Evolutionary conservation across 2,888 invertebrate genomes (phyloP), one percentile per base, ranked within the genome.

Genomic region (Orthonevra nobilis): DNA sequence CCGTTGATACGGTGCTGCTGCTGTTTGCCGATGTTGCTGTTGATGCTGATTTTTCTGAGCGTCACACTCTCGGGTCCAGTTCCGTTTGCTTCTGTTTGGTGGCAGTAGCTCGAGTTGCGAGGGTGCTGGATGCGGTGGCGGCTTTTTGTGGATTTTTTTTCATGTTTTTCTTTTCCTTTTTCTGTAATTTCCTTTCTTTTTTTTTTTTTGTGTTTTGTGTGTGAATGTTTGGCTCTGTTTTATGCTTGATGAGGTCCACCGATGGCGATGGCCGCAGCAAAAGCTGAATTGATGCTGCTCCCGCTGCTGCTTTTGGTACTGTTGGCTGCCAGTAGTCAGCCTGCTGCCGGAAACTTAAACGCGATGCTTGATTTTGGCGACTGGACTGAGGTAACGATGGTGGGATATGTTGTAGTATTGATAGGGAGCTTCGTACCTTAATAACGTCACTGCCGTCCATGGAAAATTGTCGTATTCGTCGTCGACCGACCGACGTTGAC

Each of bases 221-320:
- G 20, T 34, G 56, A 66, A 68, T 79, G 66, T 73, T 79, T 79
- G 79, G 72, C 70, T 79, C 79, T 66, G 72, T 79, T 79, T 79
- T 73, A 79, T 79, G 79, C 79, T 73, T 79, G 66, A 79, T 79
- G 79, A 79, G 79, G 79, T 79, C 72, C 79, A 66, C 79, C 79
- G 77, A 77, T 77, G 77, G 70, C 70, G 48, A 48, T 61, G 64
- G 64, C 50, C 52, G 44, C 52, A 66, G 60, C 70, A 54, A 66
- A 79, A 79, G 72, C 79, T 79, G 79, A 73, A 72, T 79, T 72
- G 72, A 66, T 66, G 66, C 54, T 79, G n/a, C n/a, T n/a, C n/a
- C n/a, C n/a, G n/a, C n/a, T n/a, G n/a, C n/a, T n/a, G n/a, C n/a
- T n/a, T n/a, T n/a, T n/a, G n/a, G n/a, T n/a, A n/a, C n/a, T n/a